Percentiles rank a stretch among this genome's conserved stretches.
These are phyloP conservation scores for Lethenteron reissneri DNA, from an alignment of 2,113 vertebrate species.

Conservation along the genomic window DNA sequence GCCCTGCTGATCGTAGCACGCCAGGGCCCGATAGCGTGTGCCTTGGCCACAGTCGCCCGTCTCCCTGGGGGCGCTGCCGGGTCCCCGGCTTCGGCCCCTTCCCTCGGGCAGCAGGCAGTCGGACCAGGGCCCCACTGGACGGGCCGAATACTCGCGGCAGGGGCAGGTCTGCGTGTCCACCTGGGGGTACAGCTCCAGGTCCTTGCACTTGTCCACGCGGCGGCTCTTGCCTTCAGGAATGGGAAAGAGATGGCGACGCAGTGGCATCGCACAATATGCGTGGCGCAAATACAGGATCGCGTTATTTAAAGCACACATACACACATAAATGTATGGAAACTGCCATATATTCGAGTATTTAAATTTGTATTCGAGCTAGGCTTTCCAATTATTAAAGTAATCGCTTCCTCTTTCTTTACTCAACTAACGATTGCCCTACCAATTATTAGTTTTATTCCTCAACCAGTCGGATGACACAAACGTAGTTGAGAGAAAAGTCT, in stretches of 20 bases:
- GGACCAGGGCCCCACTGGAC: conserved; percentile 87
- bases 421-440: no score
- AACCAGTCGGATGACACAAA: no score
- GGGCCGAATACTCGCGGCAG: conserved; percentile 79
- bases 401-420: no score
- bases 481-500: no score
- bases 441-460: no score
- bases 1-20: not conserved
- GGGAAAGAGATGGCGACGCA: no score
- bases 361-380: not conserved
- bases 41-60: conserved; percentile 2
- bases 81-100: conserved; percentile 12
- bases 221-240: conserved; percentile 57
- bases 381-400: not conserved
- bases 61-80: not conserved
- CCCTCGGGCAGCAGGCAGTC: conserved; percentile 80
- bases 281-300: no score
- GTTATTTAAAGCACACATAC: not conserved
- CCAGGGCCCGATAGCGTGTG: not conserved
- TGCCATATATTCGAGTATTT: not conserved
- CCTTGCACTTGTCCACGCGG: conserved; percentile 84
- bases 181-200: conserved; percentile 63
- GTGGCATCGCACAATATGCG: no score
- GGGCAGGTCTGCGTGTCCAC: conserved; percentile 91
- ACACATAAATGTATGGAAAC: not conserved